phyloP scores from a whole-genome alignment of 2,113 vertebrate species.

The Urocitellus parryii region DNA sequence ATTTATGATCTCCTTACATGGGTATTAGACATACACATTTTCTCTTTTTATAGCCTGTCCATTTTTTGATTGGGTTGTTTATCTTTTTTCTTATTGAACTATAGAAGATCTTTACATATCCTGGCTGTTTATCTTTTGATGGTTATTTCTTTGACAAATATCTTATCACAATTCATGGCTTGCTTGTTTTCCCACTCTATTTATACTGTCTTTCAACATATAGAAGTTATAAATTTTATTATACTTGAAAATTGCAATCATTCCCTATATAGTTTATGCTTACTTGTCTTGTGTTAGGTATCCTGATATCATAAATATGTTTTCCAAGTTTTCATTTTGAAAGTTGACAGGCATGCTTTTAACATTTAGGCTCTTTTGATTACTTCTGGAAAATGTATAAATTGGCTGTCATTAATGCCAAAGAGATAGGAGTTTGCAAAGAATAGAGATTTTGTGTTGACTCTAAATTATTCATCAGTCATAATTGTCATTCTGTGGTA shows the following conservation, averaged over 20 bases:
- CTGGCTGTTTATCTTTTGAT: slow-evolving; percentile 49
- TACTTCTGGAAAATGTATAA: slow-evolving; percentile 46
- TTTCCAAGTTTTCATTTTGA: slow-evolving; percentile 42
- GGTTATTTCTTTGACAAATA: slow-evolving; percentile 44
- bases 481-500: neutral
- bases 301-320: neutral
- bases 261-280: neutral
- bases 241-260: slow-evolving; percentile 10
- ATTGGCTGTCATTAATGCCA: slow-evolving; percentile 38
- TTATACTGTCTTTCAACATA: slow-evolving; percentile 43
- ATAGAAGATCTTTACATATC: slow-evolving; percentile 39
- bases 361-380: slow-evolving; percentile 47
- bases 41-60: slow-evolving; percentile 18
- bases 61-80: slow-evolving; percentile 23
- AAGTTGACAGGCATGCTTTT: slow-evolving; percentile 43
- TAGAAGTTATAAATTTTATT: slow-evolving; percentile 48
- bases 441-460: neutral
- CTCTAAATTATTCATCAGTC: neutral
- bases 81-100: slow-evolving; percentile 37
- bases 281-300: slow-evolving; percentile 16
- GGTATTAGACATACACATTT: slow-evolving; percentile 18
- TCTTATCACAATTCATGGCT: neutral
- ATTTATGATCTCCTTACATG: neutral
- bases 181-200: neutral
- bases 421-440: slow-evolving; percentile 16